phyloP scores from a whole-genome alignment of 2,113 vertebrate species.

The Engystomops pustulosus region DNA sequence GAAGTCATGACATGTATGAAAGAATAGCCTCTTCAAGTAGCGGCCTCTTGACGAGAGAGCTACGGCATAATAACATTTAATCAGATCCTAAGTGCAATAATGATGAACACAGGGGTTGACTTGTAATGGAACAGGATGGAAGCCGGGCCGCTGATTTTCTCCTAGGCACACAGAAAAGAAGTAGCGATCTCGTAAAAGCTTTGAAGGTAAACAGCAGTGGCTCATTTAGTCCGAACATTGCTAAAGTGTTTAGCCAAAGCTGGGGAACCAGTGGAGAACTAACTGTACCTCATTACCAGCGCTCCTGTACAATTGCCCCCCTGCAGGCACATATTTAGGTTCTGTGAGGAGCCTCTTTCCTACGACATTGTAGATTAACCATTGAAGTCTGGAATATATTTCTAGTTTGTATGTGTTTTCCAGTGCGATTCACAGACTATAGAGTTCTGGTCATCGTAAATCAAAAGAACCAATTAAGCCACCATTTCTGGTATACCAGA shows the following conservation, averaged over 20 bases:
- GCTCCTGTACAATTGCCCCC: not conserved
- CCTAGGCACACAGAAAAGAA: not conserved
- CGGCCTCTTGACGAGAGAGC: not conserved
- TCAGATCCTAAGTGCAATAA: conserved; percentile 40
- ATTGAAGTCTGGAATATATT: not conserved
- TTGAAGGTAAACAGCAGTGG: conserved; percentile 32
- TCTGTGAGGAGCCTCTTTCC: not conserved
- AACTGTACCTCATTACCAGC: not conserved
- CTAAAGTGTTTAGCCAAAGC: not conserved
- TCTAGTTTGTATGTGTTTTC: not conserved
- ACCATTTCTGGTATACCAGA: not conserved
- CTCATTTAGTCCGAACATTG: not conserved
- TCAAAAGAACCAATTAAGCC: not conserved
- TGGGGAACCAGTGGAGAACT: not conserved
- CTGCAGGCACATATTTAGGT: not conserved
- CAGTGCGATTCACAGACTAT: not conserved
- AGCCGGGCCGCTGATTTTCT: conserved; percentile 5
- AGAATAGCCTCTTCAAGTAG: not conserved
- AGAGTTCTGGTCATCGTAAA: not conserved
- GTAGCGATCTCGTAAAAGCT: conserved; percentile 23
- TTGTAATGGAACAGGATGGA: not conserved
- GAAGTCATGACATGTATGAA: not conserved
- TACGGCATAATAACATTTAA: conserved; percentile 16
- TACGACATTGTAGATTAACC: not conserved
- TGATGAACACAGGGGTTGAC: conserved; percentile 25